Percentiles rank a stretch among this genome's conserved stretches.
Evolutionary conservation across 2,113 vertebrate genomes (phyloP).

Genomic region (Tachuris rubrigastra): DNA sequence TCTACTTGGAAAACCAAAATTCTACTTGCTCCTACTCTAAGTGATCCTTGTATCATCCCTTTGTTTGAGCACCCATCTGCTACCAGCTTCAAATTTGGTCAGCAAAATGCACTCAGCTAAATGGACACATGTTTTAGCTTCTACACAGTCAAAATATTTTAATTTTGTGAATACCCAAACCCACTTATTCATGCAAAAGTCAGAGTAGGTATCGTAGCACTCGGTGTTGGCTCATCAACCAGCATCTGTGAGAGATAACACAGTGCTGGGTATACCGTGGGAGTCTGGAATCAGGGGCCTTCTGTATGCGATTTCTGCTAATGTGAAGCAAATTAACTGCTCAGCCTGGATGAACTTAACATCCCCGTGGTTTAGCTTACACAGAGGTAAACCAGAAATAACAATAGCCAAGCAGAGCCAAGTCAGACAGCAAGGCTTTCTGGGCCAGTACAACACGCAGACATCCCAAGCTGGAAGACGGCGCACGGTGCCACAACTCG

Average conservation of each 20-base stretch:
- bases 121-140: not conserved
- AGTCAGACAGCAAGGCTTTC: not conserved
- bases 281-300: not conserved
- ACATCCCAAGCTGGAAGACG: not conserved
- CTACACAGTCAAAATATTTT: not conserved
- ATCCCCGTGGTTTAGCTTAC: not conserved
- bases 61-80: not conserved
- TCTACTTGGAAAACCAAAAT: not conserved
- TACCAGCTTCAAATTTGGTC: not conserved
- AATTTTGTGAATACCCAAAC: not conserved
- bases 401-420: not conserved
- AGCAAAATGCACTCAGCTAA: not conserved
- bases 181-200: not conserved
- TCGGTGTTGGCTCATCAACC: not conserved
- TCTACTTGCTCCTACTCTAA: not conserved
- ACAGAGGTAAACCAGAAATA: not conserved
- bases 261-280: not conserved
- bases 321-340: not conserved
- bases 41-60: not conserved
- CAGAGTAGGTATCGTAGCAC: not conserved
- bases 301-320: not conserved
- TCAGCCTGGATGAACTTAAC: not conserved
- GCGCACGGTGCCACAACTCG: fast-evolving
- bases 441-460: not conserved
- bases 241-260: not conserved